A percentile compares a stretch with the other conserved stretches of the same genome.
These are phyloP conservation scores for Eupeodes corollae DNA, from an alignment of 1,140 invertebrate genomes.

Conservation along the genomic window DNA sequence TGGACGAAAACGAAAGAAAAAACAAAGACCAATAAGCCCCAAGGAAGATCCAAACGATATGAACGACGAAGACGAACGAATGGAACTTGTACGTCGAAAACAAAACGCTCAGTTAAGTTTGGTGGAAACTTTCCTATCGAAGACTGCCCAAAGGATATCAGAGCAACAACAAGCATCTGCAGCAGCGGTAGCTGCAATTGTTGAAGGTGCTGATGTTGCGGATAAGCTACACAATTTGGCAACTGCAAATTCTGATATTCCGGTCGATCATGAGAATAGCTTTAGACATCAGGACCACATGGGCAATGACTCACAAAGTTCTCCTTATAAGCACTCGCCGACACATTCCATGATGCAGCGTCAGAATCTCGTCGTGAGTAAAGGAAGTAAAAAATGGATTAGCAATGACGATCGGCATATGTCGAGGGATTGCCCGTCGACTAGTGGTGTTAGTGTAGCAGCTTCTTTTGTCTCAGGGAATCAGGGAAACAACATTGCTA, in stretches of 20 bases:
- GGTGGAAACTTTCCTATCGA: conserved; percentile 32
- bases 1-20: conserved; percentile 6
- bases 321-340: conserved; percentile 14
- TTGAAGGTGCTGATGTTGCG: conserved; percentile 15
- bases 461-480: neutral
- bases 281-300: conserved; percentile 11
- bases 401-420: conserved; percentile 25
- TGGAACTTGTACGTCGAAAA: conserved; percentile 29
- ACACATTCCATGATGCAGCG: conserved; percentile 11
- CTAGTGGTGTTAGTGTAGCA: conserved; percentile 4
- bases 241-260: conserved; percentile 15
- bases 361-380: conserved; percentile 34
- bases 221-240: conserved; percentile 11
- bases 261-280: conserved; percentile 13
- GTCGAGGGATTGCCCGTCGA: conserved; percentile 5
- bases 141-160: conserved; percentile 30
- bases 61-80: conserved; percentile 16
- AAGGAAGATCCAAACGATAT: conserved; percentile 13
- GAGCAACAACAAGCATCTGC: conserved; percentile 33
- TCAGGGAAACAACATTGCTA: conserved; percentile 3
- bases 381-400: conserved; percentile 37
- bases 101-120: conserved; percentile 34
- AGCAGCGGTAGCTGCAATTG: conserved; percentile 31
- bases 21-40: neutral
- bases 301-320: conserved; percentile 11